Conservation (phyloP, 2,797 vertebrate species). For the Neosalanx taihuensis region DNA sequence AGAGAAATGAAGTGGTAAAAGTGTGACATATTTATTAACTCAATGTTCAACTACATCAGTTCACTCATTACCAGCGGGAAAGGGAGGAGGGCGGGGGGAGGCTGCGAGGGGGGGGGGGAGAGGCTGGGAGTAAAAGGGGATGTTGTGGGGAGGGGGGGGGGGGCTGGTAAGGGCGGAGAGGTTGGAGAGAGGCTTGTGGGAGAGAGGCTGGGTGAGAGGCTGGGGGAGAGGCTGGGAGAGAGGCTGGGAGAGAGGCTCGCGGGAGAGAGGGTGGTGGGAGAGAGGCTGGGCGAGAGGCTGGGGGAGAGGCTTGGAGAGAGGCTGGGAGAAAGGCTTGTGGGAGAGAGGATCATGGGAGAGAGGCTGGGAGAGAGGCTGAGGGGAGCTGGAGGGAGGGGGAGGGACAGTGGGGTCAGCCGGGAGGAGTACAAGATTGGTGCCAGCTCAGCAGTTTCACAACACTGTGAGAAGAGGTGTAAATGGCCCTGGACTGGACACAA, state of each 20-base stretch:
- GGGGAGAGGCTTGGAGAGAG: too few species aligned
- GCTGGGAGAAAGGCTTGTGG: too few species aligned
- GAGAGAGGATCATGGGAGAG: too few species aligned
- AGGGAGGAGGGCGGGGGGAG: slow-evolving; percentile 30
- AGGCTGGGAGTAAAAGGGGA: not conserved
- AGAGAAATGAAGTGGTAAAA: slow-evolving; percentile 74
- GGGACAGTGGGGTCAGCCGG: slow-evolving; percentile 68
- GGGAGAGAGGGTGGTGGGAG: not conserved
- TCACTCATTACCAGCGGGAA: slow-evolving; percentile 83
- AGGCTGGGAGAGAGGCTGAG: too few species aligned
- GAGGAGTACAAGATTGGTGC: slow-evolving; percentile 51
- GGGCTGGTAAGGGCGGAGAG: not conserved
- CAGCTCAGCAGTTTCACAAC: slow-evolving; percentile 70
- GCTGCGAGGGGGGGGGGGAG: not conserved
- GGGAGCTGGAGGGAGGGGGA: slow-evolving; percentile 60
- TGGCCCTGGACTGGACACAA: not conserved
- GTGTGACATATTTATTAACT: slow-evolving; percentile 90
- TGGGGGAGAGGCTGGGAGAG: not conserved
- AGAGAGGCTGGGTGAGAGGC: not conserved
- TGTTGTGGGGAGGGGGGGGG: not conserved
- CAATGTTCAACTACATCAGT: slow-evolving; percentile 83
- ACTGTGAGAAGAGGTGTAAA: not conserved
- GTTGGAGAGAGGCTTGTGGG: not conserved
- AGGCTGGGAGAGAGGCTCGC: not conserved
- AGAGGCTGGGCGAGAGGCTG: too few species aligned